Evolutionary conservation across 2,113 vertebrate species (phyloP).

Genomic region (Halichoeres trimaculatus): DNA sequence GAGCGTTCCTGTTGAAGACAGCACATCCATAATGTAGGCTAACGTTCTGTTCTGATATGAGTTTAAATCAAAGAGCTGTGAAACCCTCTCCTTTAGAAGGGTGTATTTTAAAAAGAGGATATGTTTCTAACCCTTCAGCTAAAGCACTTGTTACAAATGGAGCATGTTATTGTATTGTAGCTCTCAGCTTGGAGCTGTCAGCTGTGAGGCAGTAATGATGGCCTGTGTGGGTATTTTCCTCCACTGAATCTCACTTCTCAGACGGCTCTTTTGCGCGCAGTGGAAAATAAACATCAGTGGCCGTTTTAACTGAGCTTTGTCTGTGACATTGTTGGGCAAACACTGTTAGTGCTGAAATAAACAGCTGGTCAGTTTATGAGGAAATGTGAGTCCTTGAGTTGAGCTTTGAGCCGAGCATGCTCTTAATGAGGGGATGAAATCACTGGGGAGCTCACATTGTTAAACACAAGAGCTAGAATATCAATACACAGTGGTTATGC

Average conservation of each 20-base stretch:
- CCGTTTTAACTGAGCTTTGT: conserved; percentile 16
- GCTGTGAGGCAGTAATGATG: neutral
- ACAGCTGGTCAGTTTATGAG: conserved; percentile 16
- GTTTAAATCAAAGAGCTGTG: neutral
- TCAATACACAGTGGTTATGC: too few species aligned
- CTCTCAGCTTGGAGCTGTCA: neutral
- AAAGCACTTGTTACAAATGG: conserved; percentile 2
- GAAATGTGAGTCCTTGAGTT: conserved; percentile 16
- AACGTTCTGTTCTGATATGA: neutral
- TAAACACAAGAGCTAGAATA: too few species aligned
- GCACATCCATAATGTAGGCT: neutral
- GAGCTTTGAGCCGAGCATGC: neutral
- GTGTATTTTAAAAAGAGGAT: neutral
- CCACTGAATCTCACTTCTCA: conserved; percentile 30
- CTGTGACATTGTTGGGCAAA: conserved; percentile 44
- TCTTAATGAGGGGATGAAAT: conserved; percentile 2
- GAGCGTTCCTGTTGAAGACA: neutral
- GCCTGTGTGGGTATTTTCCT: conserved; percentile 21
- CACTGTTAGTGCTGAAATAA: conserved; percentile 19
- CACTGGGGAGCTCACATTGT: too few species aligned
- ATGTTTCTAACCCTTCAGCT: neutral
- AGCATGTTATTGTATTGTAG: conserved; percentile 4
- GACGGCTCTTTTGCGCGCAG: neutral
- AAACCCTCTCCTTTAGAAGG: neutral
- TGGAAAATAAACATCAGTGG: conserved; percentile 10